Percentiles rank a stretch among this genome's conserved stretches.
Conservation (phyloP, 1,140 invertebrate species). For the Drosophila jambulina region DNA sequence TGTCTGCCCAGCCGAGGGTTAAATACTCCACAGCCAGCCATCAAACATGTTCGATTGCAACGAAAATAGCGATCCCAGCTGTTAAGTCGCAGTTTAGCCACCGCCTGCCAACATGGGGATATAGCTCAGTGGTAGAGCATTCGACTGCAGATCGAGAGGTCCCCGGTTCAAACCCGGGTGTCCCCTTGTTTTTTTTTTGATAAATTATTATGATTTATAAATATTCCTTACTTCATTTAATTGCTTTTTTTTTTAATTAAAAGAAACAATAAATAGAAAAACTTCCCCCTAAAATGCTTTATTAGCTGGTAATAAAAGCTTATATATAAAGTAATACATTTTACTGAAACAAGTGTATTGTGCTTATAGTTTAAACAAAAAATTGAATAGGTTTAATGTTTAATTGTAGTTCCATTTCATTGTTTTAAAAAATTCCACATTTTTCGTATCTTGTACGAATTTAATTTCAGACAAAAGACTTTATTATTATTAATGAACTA, state of each 20-base stretch:
- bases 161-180: conserved; percentile 97
- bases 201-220: too few relatives aligned
- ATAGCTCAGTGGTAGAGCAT: conserved; percentile 98
- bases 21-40: background rate
- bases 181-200: conserved; percentile 88
- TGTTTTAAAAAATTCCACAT: background rate
- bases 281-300: too few relatives aligned
- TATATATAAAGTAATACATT: too few relatives aligned
- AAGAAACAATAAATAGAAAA: too few relatives aligned
- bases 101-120: conserved; percentile 86
- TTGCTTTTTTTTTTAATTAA: conserved; percentile 16
- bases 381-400: too few relatives aligned
- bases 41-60: conserved; percentile 23
- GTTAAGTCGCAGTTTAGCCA: conserved; percentile 8
- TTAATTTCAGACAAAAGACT: background rate
- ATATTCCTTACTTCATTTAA: too few relatives aligned
- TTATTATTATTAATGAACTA: conserved; percentile 5
- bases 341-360: background rate
- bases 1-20: conserved; percentile 15
- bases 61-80: background rate
- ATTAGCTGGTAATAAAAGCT: too few relatives aligned
- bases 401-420: background rate
- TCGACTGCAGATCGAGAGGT: conserved; percentile 97
- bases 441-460: conserved; percentile 2
- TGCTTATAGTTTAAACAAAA: background rate